Conservation (phyloP, 2,888 invertebrate species). For the Aphidius colemani region DNA sequence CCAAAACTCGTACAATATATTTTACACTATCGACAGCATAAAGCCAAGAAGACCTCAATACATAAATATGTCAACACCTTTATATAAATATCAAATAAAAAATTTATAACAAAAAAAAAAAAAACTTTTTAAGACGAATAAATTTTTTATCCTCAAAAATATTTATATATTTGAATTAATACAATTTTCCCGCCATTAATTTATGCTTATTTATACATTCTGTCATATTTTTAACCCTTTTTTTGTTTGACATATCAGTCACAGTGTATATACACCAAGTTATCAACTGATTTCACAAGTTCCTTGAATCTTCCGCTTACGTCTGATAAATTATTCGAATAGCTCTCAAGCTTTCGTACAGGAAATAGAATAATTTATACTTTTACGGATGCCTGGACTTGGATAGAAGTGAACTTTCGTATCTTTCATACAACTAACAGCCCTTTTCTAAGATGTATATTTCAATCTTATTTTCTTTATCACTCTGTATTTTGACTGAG, state of each 20-base stretch:
- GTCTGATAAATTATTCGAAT: constrained; percentile 29
- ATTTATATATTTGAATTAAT: no score
- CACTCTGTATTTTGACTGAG: background rate
- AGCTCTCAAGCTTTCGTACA: constrained; percentile 19
- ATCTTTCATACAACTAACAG: background rate
- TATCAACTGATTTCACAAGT: constrained; percentile 9
- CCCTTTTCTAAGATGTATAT: background rate
- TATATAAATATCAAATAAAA: no score
- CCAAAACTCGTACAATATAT: constrained; percentile 16
- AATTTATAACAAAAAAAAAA: no score
- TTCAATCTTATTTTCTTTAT: background rate
- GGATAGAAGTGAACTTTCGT: background rate
- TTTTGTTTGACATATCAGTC: constrained; percentile 22
- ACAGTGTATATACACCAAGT: constrained; percentile 3
- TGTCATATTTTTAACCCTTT: constrained; percentile 14
- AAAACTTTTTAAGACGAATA: no score
- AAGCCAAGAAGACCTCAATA: constrained; percentile 9
- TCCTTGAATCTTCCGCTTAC: constrained; percentile 23
- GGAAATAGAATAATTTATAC: constrained; percentile 29
- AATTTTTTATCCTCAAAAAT: no score
- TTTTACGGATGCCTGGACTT: constrained; percentile 14
- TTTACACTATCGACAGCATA: constrained; percentile 16
- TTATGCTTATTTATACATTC: no score
- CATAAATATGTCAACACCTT: background rate
- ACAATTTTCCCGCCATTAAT: no score